These are phyloP conservation scores for Heliothis virescens DNA, from an alignment of 1,140 invertebrate species.

Conservation along the genomic window DNA sequence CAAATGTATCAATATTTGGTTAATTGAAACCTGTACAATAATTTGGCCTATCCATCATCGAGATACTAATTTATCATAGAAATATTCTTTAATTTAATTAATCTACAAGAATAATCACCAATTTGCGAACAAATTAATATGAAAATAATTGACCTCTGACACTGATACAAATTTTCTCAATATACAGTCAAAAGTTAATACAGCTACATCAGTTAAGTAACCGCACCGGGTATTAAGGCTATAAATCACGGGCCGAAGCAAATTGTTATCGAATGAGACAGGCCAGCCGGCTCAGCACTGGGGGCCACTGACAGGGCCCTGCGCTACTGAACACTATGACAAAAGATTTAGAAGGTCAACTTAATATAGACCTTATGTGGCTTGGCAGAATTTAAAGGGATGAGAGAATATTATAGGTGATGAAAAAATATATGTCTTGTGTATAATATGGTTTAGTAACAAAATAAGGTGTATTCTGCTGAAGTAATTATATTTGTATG, in stretches of 20 bases:
- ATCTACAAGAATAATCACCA: no score
- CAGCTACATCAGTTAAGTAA: slow-evolving; percentile 52
- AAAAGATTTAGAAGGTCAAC: background rate
- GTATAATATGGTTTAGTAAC: no score
- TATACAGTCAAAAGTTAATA: slow-evolving; percentile 52
- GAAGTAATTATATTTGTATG: no score
- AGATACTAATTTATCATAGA: no score
- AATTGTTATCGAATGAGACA: slow-evolving; percentile 73
- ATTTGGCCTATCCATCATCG: no score
- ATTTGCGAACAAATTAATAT: background rate
- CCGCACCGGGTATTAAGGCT: slow-evolving; percentile 57
- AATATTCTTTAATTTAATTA: no score
- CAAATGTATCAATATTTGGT: no score
- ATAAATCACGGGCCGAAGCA: slow-evolving; percentile 71
- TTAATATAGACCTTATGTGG: background rate
- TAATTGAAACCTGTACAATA: no score
- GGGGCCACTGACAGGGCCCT: slow-evolving; percentile 28
- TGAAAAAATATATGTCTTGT: no score
- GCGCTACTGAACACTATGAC: background rate
- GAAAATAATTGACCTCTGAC: background rate
- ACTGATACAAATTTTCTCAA: slow-evolving; percentile 25
- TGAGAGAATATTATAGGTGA: no score
- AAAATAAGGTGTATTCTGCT: no score
- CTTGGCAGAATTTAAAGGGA: no score
- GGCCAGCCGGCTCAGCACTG: slow-evolving; percentile 46